Percentiles rank a stretch among this genome's conserved stretches.
These are phyloP conservation scores for Orchesella cincta DNA, from an alignment of 1,140 invertebrate genomes.

Conservation along the genomic window DNA sequence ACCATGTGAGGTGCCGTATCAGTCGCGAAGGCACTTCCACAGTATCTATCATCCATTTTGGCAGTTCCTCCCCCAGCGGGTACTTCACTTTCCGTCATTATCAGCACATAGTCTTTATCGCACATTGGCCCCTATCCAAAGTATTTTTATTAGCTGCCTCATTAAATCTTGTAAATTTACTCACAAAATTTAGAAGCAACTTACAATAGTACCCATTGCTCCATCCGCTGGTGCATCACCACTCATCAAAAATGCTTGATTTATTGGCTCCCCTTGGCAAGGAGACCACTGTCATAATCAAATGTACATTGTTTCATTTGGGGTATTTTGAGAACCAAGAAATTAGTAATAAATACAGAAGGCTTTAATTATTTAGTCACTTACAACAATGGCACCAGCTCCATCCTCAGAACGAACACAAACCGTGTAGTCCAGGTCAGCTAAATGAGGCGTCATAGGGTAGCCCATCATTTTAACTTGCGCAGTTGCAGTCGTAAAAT, in stretches of 20 bases:
- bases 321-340: not conserved
- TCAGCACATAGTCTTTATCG: constrained; percentile 42
- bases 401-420: constrained; percentile 49
- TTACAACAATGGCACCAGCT: constrained; percentile 47
- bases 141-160: too few relatives aligned
- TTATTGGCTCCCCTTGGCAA: constrained; percentile 40
- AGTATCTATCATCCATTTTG: constrained; percentile 46
- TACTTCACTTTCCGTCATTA: constrained; percentile 45
- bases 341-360: not conserved
- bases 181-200: too few relatives aligned
- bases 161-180: too few relatives aligned
- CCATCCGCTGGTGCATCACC: not conserved
- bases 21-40: constrained; percentile 37
- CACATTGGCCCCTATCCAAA: not conserved
- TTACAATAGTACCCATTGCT: not conserved
- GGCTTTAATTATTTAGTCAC: not conserved
- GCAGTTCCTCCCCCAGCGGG: not conserved
- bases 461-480: constrained; percentile 47
- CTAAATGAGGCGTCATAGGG: constrained; percentile 46
- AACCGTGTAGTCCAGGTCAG: constrained; percentile 49
- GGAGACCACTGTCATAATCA: constrained; percentile 38
- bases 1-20: constrained; percentile 26
- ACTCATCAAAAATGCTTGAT: constrained; percentile 17
- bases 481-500: constrained; percentile 42
- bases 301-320: not conserved